phyloP scores from a whole-genome alignment of 2,888 invertebrate genomes.

The Eristalis pertinax region DNA sequence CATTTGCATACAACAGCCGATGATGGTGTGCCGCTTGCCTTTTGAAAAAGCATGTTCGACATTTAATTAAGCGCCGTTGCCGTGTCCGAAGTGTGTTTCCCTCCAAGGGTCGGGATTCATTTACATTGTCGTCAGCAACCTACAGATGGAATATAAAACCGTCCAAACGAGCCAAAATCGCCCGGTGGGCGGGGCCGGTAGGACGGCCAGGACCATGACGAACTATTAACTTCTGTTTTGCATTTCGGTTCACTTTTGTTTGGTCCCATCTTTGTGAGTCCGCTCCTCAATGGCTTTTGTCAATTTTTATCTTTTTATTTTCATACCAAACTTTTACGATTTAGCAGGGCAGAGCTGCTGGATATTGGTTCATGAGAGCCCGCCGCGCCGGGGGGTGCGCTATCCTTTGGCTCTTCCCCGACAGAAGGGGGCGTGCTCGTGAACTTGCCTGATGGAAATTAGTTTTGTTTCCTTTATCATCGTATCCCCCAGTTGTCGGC shows the following conservation, averaged over 20 bases:
- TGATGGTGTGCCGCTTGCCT: background rate
- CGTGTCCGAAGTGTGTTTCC: conserved; percentile 36
- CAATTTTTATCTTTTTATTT: background rate
- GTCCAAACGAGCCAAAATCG: conserved; percentile 5
- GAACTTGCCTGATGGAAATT: conserved; percentile 56
- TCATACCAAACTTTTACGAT: conserved; percentile 8
- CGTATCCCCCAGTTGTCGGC: background rate
- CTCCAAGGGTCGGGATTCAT: conserved; percentile 36
- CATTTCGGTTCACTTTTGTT: conserved; percentile 9
- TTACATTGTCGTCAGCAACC: conserved; percentile 38
- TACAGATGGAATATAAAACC: conserved; percentile 25
- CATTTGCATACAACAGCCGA: conserved; percentile 58
- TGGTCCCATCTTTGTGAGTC: background rate
- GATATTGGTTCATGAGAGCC: background rate
- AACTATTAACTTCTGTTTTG: conserved; percentile 45
- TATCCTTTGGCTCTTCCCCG: conserved; percentile 15
- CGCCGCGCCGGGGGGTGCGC: background rate
- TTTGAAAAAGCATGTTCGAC: conserved; percentile 39
- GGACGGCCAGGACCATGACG: background rate
- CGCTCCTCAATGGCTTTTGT: conserved; percentile 1
- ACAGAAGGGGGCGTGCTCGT: conserved; percentile 11
- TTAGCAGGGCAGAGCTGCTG: conserved; percentile 8
- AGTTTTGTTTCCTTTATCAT: conserved; percentile 54
- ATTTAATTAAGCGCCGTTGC: conserved; percentile 62
- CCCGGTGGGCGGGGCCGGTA: conserved; percentile 16